Percentiles rank a stretch among this genome's conserved stretches.
phyloP scores from a whole-genome alignment of 2,113 vertebrate genomes.

The Dendrocopos noguchii region DNA sequence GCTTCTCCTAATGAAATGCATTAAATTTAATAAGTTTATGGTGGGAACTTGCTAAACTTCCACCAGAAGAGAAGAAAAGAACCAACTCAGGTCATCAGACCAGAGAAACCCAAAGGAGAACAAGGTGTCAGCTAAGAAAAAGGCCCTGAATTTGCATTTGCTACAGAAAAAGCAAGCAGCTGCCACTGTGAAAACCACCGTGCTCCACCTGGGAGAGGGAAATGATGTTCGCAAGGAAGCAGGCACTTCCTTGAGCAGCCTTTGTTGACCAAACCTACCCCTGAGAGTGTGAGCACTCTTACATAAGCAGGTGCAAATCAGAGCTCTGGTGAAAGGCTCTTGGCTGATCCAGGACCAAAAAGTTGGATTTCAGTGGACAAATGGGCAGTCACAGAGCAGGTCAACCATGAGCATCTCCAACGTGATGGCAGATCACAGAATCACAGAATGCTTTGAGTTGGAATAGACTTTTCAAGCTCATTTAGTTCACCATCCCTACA shows the following conservation, averaged over 20 bases:
- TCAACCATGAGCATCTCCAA: not conserved
- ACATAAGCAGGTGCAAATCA: not conserved
- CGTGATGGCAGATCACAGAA: not conserved
- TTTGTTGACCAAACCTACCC: not conserved
- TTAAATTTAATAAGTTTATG: not conserved
- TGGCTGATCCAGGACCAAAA: not conserved
- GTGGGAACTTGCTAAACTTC: not conserved
- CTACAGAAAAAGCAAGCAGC: constrained; percentile 15
- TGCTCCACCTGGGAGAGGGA: not conserved
- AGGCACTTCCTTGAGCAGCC: not conserved
- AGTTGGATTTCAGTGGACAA: not conserved
- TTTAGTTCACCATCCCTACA: not conserved
- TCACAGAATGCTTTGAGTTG: not conserved
- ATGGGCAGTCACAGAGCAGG: not conserved
- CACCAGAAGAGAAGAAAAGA: not conserved
- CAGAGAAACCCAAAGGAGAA: not conserved
- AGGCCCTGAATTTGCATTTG: not conserved
- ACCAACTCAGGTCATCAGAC: not conserved
- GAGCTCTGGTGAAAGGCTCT: not conserved
- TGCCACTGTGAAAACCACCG: not conserved
- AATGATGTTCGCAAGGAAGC: not conserved
- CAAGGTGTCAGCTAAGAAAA: not conserved
- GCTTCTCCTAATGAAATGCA: not conserved
- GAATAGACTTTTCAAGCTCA: not conserved
- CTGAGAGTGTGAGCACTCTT: not conserved